Conservation (phyloP, 64 coral and sea anemone species). For the Montipora foliosa region DNA sequence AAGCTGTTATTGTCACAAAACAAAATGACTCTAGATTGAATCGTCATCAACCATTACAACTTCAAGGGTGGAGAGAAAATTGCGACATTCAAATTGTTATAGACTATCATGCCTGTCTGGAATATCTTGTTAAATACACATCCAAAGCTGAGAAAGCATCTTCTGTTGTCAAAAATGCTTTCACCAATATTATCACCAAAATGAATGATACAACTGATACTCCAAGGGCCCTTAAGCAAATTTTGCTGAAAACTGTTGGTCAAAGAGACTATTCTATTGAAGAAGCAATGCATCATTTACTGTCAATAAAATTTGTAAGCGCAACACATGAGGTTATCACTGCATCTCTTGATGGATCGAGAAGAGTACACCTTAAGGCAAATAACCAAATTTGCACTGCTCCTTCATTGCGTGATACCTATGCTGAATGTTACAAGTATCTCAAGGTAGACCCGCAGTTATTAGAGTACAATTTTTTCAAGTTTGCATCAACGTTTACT, state of each 20-base stretch:
- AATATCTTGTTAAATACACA: slow-evolving; percentile 42
- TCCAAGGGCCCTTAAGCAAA: background rate
- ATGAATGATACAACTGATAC: background rate
- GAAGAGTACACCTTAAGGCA: background rate
- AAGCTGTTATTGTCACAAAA: slow-evolving; percentile 45
- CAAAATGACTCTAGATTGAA: slow-evolving; percentile 53
- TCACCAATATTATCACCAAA: slow-evolving; percentile 2
- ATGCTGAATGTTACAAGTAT: too few species aligned
- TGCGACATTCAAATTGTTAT: slow-evolving; percentile 55
- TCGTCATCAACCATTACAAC: slow-evolving; percentile 40
- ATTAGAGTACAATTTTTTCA: too few species aligned
- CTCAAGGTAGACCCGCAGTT: too few species aligned
- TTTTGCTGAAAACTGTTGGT: background rate
- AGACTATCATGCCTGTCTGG: slow-evolving; percentile 34
- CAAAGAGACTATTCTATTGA: slow-evolving; percentile 24
- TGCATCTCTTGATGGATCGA: slow-evolving; percentile 3
- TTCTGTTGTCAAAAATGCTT: slow-evolving; percentile 34
- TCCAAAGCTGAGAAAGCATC: slow-evolving; percentile 33
- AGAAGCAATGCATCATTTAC: slow-evolving; percentile 5
- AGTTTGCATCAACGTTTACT: too few species aligned
- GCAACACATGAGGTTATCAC: background rate
- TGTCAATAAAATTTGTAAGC: background rate
- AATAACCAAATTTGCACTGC: background rate
- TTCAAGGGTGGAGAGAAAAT: slow-evolving; percentile 59
- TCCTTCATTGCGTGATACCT: too few species aligned